phyloP scores from a whole-genome alignment of 2,888 invertebrate genomes.

The Synergus itoensis region DNA sequence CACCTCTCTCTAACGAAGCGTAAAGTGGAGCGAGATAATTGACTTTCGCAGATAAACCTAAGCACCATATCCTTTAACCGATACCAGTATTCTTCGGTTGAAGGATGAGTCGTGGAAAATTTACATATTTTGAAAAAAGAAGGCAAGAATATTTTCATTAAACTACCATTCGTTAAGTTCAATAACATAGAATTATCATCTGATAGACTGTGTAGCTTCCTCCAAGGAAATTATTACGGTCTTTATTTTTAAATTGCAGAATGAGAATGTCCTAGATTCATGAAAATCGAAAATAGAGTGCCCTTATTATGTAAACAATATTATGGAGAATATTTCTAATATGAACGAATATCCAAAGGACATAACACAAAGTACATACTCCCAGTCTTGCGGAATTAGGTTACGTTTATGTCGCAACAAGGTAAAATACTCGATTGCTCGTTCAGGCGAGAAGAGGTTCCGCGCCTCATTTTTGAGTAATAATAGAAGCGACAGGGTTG shows the following conservation, averaged over 20 bases:
- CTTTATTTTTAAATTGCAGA: too few relatives aligned
- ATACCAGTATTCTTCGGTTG: neutral
- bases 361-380: neutral
- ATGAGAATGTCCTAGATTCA: neutral
- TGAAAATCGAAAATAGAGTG: neutral
- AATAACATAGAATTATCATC: neutral
- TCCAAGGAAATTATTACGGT: too few relatives aligned
- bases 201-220: too few relatives aligned
- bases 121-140: neutral
- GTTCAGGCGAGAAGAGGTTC: neutral
- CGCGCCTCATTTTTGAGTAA: neutral
- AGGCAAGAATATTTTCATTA: neutral
- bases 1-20: constrained; percentile 14
- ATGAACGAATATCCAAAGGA: neutral
- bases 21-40: constrained; percentile 37
- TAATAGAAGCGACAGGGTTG: constrained; percentile 5
- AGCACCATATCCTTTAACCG: neutral
- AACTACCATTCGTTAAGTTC: neutral
- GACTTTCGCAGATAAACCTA: constrained; percentile 20
- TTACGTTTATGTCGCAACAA: neutral
- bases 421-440: constrained; percentile 3
- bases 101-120: neutral
- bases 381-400: neutral
- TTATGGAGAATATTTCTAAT: neutral
- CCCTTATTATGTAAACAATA: neutral